These are phyloP conservation scores for Copidosoma floridanum DNA, from an alignment of 1,140 invertebrate genomes.

Conservation along the genomic window DNA sequence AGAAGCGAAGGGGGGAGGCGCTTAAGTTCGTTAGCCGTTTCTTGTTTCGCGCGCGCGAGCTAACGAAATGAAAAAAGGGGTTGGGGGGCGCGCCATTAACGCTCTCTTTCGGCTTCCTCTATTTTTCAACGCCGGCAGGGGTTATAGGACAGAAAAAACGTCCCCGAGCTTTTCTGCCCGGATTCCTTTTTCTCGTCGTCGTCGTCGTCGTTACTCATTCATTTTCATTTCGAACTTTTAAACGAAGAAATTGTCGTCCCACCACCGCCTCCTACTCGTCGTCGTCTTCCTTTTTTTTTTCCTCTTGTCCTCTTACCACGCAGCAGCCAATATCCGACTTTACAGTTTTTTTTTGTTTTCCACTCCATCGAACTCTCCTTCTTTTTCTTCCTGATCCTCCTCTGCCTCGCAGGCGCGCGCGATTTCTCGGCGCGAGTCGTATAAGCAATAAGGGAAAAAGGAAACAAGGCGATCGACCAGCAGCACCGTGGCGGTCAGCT, in stretches of 20 bases:
- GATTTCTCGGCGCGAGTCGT: too few species aligned
- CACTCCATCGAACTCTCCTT: neutral
- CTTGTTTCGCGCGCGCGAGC: slow-evolving; percentile 49
- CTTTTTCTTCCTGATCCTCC: neutral
- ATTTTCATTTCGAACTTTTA: slow-evolving; percentile 28
- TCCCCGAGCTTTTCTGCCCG: neutral
- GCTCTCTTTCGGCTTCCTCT: slow-evolving; percentile 22
- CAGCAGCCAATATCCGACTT: slow-evolving; percentile 12
- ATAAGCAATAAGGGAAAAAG: too few species aligned
- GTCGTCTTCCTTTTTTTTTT: slow-evolving; percentile 19
- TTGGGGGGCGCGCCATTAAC: slow-evolving; percentile 33
- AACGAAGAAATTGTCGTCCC: slow-evolving; percentile 16
- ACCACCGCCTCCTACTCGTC: too few species aligned
- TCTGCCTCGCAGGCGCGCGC: neutral
- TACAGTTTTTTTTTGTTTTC: neutral
- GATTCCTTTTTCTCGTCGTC: slow-evolving; percentile 4
- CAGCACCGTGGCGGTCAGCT: too few species aligned
- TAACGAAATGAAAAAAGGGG: too few species aligned
- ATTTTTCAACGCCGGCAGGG: too few species aligned
- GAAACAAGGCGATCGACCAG: too few species aligned
- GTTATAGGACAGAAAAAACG: neutral
- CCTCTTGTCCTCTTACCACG: neutral
- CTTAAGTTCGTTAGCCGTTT: slow-evolving; percentile 52
- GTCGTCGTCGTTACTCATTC: slow-evolving; percentile 28
- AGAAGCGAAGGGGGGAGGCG: too few species aligned